Conservation (phyloP, 2,888 invertebrate species). For the Ctena decussata region DNA sequence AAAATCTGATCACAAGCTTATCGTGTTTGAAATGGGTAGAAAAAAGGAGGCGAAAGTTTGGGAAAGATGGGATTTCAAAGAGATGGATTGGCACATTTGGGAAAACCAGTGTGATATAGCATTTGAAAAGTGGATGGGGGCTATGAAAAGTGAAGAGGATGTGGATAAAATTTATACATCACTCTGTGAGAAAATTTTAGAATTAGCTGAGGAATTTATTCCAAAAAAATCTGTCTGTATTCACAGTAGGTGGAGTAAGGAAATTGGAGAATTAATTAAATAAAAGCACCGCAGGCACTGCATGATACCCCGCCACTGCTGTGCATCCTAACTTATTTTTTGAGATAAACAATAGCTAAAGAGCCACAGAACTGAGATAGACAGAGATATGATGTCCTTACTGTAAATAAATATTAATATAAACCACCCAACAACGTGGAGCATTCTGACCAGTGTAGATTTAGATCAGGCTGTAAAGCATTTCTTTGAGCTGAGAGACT, state of each 20-base stretch:
- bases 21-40: background rate
- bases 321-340: no score
- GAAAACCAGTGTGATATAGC: background rate
- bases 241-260: background rate
- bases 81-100: background rate
- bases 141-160: background rate
- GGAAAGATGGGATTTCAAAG: background rate
- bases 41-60: background rate
- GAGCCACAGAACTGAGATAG: no score
- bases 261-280: background rate
- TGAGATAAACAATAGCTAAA: no score
- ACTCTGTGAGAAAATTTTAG: background rate
- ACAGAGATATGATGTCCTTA: no score
- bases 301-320: no score
- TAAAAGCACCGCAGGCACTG: no score
- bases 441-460: no score
- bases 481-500: no score
- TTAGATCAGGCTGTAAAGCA: no score
- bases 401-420: no score
- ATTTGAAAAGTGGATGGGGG: background rate
- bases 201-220: background rate
- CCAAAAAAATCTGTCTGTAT: background rate
- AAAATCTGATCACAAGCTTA: background rate
- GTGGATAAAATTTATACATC: background rate
- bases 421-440: no score